Base-by-base conservation (phyloP, 2,888 invertebrate genomes). In the Dorcus hopei region DNA sequence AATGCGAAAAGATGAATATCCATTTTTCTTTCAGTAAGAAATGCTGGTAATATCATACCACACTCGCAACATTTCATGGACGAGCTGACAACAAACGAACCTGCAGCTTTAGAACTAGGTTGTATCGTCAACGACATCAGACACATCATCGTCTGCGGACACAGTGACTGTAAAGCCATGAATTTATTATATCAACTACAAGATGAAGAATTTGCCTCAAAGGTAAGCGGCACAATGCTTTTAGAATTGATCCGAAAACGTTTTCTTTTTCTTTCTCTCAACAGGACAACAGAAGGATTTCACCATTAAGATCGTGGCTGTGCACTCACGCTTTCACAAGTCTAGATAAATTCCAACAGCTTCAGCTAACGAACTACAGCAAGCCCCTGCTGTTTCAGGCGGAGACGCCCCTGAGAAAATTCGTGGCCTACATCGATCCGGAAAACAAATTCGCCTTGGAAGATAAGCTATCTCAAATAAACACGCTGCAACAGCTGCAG, bases 131-230 rank as follows among this genome's bases (percentile, higher is more conserved):
- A 96, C 74, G 87, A 93, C 68, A 93, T 97, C 64, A 83, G 90
- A 60, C 95, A 97, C 74, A 88, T 97, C 42, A 92, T 97, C 63
- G 95, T 98, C 3, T 97, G 97, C 74, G 98, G 98, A 0, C 97
- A 98, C 76, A 96, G 97, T 61, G 97, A 98, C 76, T 98, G 98
- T 77, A 97, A 97, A 85, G 97, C 97, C 3, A 97, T 97, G 89
- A 95, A 96, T 82, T 83, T 95, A 57, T 81, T 97, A 2, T 92
- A 94, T 75, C 86, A 89, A 70, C 79, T 97, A 55, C 87, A 88
- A 71, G 89, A 91, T 79, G 87, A 87, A 65, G 87, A 91, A 73
- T 88, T 89, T 77, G 85, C 92, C 2, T 87, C 87, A 0, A 80
- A 83, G 76, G 86, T 86, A 71, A 80, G 75, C 70, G 38, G 33